A percentile compares a stretch with the other conserved stretches of the same genome.
These are phyloP conservation scores for Cyprinella venusta DNA, from an alignment of 2,797 vertebrate species.

Conservation along the genomic window DNA sequence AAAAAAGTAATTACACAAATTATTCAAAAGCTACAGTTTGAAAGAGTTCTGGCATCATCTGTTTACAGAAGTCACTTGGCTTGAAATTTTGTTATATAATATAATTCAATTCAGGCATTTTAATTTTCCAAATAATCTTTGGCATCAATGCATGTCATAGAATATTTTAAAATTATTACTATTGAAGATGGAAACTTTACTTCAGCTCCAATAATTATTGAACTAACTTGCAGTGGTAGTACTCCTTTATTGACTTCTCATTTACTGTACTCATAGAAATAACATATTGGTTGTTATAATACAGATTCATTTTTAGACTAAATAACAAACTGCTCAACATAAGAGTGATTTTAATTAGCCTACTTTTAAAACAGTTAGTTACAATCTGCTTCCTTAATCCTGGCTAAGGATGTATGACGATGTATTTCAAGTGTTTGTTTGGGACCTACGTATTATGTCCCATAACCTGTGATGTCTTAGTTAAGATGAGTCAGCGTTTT, in stretches of 20 bases:
- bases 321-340: not conserved
- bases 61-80: not conserved
- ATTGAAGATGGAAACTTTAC: not conserved
- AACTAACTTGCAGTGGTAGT: not conserved
- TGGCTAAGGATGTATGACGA: not conserved
- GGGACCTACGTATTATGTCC: slow-evolving; percentile 14
- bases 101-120: not conserved
- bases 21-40: not conserved
- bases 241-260: not conserved
- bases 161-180: not conserved
- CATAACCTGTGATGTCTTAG: slow-evolving; percentile 43
- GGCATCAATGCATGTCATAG: not conserved
- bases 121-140: not conserved
- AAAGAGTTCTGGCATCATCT: not conserved
- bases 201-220: not conserved
- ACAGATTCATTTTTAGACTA: not conserved
- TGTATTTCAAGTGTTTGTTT: slow-evolving; percentile 21
- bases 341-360: not conserved
- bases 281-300: not conserved
- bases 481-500: slow-evolving; percentile 53
- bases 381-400: not conserved
- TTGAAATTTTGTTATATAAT: not conserved
- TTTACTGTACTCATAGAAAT: not conserved
- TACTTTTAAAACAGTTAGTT: not conserved
- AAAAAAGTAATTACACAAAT: not conserved